Base-by-base conservation (phyloP, 2,888 invertebrate genomes). In the Encarsia formosa region DNA sequence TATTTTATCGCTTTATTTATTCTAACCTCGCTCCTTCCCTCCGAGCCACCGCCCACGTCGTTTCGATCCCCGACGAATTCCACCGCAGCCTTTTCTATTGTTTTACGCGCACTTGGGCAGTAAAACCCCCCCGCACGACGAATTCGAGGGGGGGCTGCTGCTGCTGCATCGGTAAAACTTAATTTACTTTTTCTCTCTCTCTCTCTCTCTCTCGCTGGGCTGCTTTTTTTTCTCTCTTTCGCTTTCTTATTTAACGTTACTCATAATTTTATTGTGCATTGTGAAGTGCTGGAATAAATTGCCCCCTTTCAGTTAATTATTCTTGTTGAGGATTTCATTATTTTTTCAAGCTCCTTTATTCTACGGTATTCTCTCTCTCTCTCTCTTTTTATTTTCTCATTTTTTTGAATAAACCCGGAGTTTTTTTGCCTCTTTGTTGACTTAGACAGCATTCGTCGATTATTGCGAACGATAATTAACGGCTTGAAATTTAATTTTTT, bases 1-100 rank as follows among this genome's bases (percentile, higher is more conserved):
- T 69, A 72, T 72, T 71, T 71, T 71, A 71, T 72, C 71, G 70
- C 71, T 70, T 71, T 72, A 71, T 72, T 72, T 71, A 71, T 71
- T 72, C 68, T 70, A 70, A 70, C 68, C 65, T 69, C 67, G 60
- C 66, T 61, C 64, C 59, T 59, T 59, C 60, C 59, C 64, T 61
- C 61, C 59, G 58, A 29, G 47, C 63, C 63, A 53, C 54, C 59
- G 61, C 63, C 63, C 63, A 63, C 63, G 61, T 62, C 62, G 63
- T 63, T 34, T 63, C 41, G 26, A 41, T 49, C 37, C 16, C 26
- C 24, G 15, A 18, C 34, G 18, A 31, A 8, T 40, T 29, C 50
- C 22, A 16, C 29, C 41, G 23, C 19, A 8, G 18, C 46, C 45
- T 45, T 38, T 47, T 39, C 54, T 49, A 57, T 54, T 54, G 52